A percentile compares a stretch with the other conserved stretches of the same genome.
These are phyloP conservation scores for Neria commutata DNA, from an alignment of 2,888 invertebrate species.

Conservation along the genomic window DNA sequence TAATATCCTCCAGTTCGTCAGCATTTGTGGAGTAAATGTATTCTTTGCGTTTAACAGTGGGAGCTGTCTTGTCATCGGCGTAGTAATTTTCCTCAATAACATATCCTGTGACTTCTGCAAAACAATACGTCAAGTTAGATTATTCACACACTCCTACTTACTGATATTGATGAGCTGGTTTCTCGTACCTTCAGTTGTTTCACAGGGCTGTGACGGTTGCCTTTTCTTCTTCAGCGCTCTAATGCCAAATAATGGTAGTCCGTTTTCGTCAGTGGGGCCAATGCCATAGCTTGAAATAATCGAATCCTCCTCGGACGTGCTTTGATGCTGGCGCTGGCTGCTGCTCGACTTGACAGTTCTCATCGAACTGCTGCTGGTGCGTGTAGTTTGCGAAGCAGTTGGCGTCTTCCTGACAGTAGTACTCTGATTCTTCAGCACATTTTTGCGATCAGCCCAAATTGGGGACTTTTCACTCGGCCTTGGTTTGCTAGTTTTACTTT, in stretches of 20 bases:
- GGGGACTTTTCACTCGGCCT: constrained; percentile 37
- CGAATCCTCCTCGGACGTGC: constrained; percentile 65
- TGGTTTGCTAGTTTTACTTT: constrained; percentile 31
- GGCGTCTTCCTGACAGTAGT: constrained; percentile 25
- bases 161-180: background rate
- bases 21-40: constrained; percentile 74
- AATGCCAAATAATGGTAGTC: constrained; percentile 79
- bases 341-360: constrained; percentile 60
- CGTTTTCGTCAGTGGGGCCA: constrained; percentile 81
- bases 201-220: constrained; percentile 63
- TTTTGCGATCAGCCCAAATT: constrained; percentile 54
- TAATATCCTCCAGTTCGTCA: constrained; percentile 53
- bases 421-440: constrained; percentile 34
- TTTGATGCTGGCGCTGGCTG: constrained; percentile 36
- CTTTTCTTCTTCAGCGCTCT: constrained; percentile 70
- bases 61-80: constrained; percentile 73
- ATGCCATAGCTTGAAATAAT: constrained; percentile 84
- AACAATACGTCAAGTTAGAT: background rate
- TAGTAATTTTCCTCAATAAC: constrained; percentile 73
- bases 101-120: constrained; percentile 72
- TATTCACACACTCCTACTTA: background rate
- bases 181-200: constrained; percentile 69
- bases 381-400: constrained; percentile 32
- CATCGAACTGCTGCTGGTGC: constrained; percentile 50
- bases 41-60: constrained; percentile 72